Evolutionary conservation across 2,797 vertebrate genomes (phyloP), one percentile per base, ranked within the genome.

Genomic region (Mus spretus): DNA sequence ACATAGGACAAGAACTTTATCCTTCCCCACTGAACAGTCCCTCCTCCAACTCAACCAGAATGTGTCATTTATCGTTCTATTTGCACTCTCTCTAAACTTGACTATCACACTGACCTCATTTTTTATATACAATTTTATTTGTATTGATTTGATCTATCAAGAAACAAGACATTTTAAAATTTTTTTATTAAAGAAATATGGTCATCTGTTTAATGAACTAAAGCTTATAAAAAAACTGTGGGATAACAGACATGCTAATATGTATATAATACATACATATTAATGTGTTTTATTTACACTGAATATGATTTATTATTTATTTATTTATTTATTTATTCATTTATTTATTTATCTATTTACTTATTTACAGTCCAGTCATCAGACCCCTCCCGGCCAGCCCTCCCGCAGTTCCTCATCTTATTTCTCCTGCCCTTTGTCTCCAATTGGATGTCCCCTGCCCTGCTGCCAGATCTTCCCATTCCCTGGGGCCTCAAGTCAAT

Each of bases 41-140:
- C 5, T 31, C 31, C 5, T n/a, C 24, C 0, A 1, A 6, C 24
- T 55, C 53, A 7, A 50, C 11, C 3, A 14, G 28, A 31, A 47
- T 63, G 1, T 3, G 3, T 8, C 11, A 40, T 82, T 53, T 6
- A 65, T 10, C 28, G 44, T 53, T 70, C 4, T 24, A 40, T 34
- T 78, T 79, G 91, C 11, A 65, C 1, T 59, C 13, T 82, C 47
- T 74, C 1, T 86, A 19, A 75, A 63, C 75, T n/a, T 89, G 61
- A 88, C 24, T 88, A 31, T 6, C 53, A 4, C 47, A 50, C 50
- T 10, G 9, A 50, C 6, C 20, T 88, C 40, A 53, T 55, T 77
- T 77, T 70, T n/a, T n/a, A 50, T 10, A 70, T n/a, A 50, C 10
- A 70, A 17, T n/a, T 70, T 17, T 70, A n/a, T n/a, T n/a, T 19